A percentile compares a stretch with the other conserved stretches of the same genome.
Evolutionary conservation across 2,797 vertebrate species (phyloP).

Genomic region (Eptatretus atami): DNA sequence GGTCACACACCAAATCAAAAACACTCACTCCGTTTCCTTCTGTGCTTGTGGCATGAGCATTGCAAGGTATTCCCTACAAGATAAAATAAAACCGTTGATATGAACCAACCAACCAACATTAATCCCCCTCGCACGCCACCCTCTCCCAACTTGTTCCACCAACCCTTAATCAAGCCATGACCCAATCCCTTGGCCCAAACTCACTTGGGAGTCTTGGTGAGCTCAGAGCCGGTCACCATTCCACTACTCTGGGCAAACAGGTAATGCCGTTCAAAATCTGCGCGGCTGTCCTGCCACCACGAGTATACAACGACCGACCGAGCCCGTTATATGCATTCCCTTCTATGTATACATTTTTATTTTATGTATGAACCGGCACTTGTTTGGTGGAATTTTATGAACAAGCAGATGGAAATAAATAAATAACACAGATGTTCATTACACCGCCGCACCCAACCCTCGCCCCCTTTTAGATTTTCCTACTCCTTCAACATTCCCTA

Average conservation of each 20-base stretch:
- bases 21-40: conserved; percentile 56
- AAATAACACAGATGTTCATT: background rate
- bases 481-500: background rate
- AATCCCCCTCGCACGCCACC: conserved; percentile 8
- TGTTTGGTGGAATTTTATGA: too few relatives aligned
- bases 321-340: too few relatives aligned
- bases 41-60: conserved; percentile 71
- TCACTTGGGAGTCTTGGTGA: conserved; percentile 69
- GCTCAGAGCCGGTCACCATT: conserved; percentile 37
- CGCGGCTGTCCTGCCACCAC: conserved; percentile 36
- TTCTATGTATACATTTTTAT: too few relatives aligned
- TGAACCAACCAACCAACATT: background rate
- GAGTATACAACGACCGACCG: too few relatives aligned
- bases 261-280: conserved; percentile 76
- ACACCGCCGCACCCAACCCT: background rate
- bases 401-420: too few relatives aligned
- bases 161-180: too few relatives aligned
- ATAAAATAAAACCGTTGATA: conserved; percentile 1
- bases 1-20: conserved; percentile 7
- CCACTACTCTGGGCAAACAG: conserved; percentile 51
- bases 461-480: background rate
- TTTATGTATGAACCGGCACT: too few relatives aligned
- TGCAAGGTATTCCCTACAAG: conserved; percentile 48
- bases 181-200: background rate
- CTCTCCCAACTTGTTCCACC: background rate